Evolutionary conservation across 2,113 vertebrate species (phyloP).

Genomic region (Heterotilapia buettikoferi): DNA sequence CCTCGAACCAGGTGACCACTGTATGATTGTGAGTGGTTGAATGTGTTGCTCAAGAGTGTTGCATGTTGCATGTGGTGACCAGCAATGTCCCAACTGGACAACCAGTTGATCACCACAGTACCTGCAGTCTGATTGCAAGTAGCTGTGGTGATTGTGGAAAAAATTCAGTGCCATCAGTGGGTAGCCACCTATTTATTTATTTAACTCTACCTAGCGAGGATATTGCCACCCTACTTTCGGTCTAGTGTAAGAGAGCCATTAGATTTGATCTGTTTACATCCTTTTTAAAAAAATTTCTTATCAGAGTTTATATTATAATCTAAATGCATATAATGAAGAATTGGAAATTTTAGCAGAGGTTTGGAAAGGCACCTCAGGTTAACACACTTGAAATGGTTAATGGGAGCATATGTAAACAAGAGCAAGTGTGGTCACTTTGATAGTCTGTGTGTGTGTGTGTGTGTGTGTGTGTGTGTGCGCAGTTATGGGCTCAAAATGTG

Average conservation of each 20-base stretch:
- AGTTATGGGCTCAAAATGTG: too few relatives aligned
- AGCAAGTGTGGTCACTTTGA: conserved; percentile 20
- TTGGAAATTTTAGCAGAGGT: background rate
- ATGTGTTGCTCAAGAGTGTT: background rate
- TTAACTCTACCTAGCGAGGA: background rate
- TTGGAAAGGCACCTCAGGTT: background rate
- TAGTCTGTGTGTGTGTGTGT: conserved; percentile 7
- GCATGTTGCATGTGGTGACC: background rate
- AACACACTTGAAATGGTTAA: background rate
- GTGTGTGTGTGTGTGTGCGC: too few relatives aligned
- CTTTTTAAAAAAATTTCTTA: accelerated
- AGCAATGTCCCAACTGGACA: background rate
- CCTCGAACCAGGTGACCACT: background rate
- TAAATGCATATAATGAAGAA: background rate
- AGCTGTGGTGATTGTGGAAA: background rate
- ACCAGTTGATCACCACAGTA: background rate
- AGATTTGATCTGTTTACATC: background rate
- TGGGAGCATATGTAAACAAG: background rate
- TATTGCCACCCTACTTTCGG: accelerated
- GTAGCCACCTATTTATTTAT: background rate
- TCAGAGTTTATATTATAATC: background rate
- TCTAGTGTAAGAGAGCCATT: background rate
- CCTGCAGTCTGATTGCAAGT: background rate
- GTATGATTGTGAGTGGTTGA: background rate
- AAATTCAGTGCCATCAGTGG: background rate